Evolutionary conservation across 2,797 vertebrate genomes (phyloP).

Genomic region (Eremophila alpestris): DNA sequence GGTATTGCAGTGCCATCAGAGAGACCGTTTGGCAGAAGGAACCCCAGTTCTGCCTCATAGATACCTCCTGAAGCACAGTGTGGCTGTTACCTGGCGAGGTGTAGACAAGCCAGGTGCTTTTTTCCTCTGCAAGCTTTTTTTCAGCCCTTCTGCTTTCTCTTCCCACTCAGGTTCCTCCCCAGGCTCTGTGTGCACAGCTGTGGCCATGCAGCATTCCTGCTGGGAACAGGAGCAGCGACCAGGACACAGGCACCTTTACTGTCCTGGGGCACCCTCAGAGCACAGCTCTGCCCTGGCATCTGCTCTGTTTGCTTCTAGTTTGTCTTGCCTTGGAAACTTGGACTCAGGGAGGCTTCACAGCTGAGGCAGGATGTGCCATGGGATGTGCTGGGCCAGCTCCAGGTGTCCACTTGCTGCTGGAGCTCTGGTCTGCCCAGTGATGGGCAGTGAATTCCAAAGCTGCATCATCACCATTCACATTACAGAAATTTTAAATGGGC

Average conservation of each 20-base stretch:
- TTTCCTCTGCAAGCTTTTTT: neutral
- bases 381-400: neutral
- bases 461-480: neutral
- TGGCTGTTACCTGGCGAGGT: neutral
- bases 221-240: neutral
- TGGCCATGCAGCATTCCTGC: fast-evolving
- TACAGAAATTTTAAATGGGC: neutral
- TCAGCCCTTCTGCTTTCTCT: neutral
- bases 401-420: neutral
- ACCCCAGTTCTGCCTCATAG: neutral
- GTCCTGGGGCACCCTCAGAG: neutral
- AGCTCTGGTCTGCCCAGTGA: neutral
- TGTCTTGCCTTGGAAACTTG: neutral
- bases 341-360: neutral
- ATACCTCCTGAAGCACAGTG: neutral
- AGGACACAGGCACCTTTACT: neutral
- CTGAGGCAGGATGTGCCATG: fast-evolving
- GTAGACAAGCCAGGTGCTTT: neutral
- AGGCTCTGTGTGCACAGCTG: neutral
- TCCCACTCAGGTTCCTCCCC: neutral
- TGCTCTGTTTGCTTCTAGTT: neutral
- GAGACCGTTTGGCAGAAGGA: neutral
- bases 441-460: neutral
- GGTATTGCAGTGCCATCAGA: neutral
- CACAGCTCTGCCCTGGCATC: neutral